Evolutionary conservation across 2,113 vertebrate species (phyloP).

Genomic region (Melanerpes aurifrons): DNA sequence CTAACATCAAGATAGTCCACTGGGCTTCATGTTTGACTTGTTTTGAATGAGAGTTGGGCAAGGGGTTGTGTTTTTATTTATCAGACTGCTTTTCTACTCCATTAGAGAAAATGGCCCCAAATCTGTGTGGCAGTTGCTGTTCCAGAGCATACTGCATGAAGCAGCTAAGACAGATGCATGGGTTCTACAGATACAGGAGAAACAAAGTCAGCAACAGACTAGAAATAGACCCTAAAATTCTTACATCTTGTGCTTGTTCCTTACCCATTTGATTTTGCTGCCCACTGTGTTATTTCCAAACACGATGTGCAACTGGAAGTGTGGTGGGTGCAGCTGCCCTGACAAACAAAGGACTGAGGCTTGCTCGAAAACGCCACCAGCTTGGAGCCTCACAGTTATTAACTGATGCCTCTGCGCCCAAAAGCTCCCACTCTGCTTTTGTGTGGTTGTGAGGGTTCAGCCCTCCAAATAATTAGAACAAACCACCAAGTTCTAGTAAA

Average conservation of each 20-base stretch:
- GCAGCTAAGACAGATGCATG: neutral
- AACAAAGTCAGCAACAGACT: neutral
- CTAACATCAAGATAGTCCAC: neutral
- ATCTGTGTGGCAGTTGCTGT: neutral
- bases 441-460: no score
- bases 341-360: no score
- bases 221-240: neutral
- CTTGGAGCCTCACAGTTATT: no score
- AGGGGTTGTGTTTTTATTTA: neutral
- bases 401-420: no score
- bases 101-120: neutral
- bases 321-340: no score
- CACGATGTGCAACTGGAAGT: neutral
- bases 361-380: no score
- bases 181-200: neutral
- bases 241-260: accelerated
- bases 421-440: no score
- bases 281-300: neutral
- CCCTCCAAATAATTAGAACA: no score
- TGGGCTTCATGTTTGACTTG: neutral
- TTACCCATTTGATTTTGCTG: neutral
- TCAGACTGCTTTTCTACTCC: neutral
- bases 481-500: no score
- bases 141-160: neutral
- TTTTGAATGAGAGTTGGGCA: accelerated